Evolutionary conservation across 2,797 vertebrate species (phyloP), one percentile per base, ranked within the genome.

Genomic region (Sternotherus odoratus): DNA sequence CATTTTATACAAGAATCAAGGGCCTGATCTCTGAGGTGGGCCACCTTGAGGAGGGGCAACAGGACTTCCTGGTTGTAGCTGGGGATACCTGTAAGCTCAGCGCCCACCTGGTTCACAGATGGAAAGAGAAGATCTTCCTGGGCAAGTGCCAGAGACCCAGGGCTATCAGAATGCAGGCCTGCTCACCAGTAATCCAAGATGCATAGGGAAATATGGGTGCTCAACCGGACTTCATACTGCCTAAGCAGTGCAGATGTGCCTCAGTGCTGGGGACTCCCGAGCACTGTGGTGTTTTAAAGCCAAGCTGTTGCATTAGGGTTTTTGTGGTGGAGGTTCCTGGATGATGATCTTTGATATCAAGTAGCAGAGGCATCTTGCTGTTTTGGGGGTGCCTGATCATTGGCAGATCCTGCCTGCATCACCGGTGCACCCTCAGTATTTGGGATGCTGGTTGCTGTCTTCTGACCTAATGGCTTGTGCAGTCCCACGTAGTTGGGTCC

Each of bases 391-490:
- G 15, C 24, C 50, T n/a, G 28, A 51, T 50, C 56, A 6, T n/a
- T 77, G 26, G 33, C 6, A 1, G 3, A 2, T 49, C 66, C 19
- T 30, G 9, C 28, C 24, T 83, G 24, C 60, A 43, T 80, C 60
- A 80, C 24, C 4, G 28, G 36, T 49, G 53, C 36, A 16, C 9
- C n/a, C 82, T 46, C 36, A 43, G 39, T 72, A 75, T 56, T 24
- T 28, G 21, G 39, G 16, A 17, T 3, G 7, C n/a, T 9, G 51
- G 26, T 49, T 82, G 30, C 54, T 69, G 9, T 66, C 43, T 21
- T 11, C 6, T 54, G 53, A 79, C 0, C 0, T 49, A 50, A 12
- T 12, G 54, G n/a, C 9, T 33, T 51, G 2, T 19, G 43, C 15
- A 17, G 6, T 85, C 72, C 48, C 48, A 72, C 12, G 2, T 79